These are phyloP conservation scores for Saguinus midas DNA, from an alignment of 2,113 vertebrate genomes.

Conservation along the genomic window DNA sequence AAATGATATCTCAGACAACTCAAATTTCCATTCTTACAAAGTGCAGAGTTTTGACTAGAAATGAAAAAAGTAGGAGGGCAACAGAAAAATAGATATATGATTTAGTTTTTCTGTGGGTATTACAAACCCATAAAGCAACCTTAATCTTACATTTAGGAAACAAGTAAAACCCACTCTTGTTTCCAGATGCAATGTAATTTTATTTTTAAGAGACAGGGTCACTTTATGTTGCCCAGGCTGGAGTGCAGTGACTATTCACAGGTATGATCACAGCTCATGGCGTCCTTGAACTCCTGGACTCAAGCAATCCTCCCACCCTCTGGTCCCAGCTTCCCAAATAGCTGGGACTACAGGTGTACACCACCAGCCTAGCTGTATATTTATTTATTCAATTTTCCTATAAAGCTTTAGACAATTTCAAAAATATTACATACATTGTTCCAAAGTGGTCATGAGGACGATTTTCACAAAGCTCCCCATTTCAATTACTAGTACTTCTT, in stretches of 20 bases:
- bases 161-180: not conserved
- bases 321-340: too few relatives aligned
- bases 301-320: too few relatives aligned
- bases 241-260: too few relatives aligned
- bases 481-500: not conserved
- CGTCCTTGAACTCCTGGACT: too few relatives aligned
- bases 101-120: not conserved
- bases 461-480: not conserved
- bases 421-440: not conserved
- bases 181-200: not conserved
- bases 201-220: not conserved
- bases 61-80: not conserved
- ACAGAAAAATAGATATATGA: not conserved
- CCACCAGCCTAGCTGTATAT: too few relatives aligned
- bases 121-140: not conserved
- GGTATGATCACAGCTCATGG: too few relatives aligned
- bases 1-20: constrained; percentile 13
- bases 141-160: not conserved
- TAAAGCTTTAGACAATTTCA: not conserved
- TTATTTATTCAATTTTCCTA: not conserved
- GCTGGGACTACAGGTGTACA: too few relatives aligned
- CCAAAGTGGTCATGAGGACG: not conserved
- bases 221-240: too few relatives aligned
- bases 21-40: constrained; percentile 42
- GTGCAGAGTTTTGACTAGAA: not conserved